Evolutionary conservation across 1,140 invertebrate species (phyloP).

Genomic region (Rhynchophorus ferrugineus): DNA sequence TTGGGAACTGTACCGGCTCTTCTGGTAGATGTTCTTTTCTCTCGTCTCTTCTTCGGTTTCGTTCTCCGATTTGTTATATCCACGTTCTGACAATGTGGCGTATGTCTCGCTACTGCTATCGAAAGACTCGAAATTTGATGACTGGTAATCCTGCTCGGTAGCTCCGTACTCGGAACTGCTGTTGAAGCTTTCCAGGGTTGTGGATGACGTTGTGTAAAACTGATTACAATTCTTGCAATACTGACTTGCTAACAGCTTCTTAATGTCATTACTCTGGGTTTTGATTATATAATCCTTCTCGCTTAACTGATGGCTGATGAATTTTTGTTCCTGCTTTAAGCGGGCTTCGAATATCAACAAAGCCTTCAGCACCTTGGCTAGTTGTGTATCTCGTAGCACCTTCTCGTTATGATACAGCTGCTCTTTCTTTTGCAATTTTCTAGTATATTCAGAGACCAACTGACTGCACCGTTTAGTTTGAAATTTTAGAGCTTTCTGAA

Average conservation of each 20-base stretch:
- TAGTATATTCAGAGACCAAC: conserved; percentile 51
- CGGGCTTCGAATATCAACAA: conserved; percentile 61
- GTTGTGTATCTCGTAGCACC: conserved; percentile 55
- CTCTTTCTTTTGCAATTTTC: conserved; percentile 53
- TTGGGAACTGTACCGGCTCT: conserved; percentile 52
- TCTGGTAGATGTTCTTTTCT: conserved; percentile 50
- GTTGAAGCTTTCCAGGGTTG: conserved; percentile 48
- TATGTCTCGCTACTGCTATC: conserved; percentile 52
- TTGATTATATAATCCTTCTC: conserved; percentile 65
- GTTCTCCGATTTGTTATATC: conserved; percentile 34
- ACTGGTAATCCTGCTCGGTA: conserved; percentile 36
- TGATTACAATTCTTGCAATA: conserved; percentile 54
- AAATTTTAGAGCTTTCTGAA: conserved; percentile 54
- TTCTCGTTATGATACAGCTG: conserved; percentile 52
- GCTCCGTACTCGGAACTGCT: conserved; percentile 50
- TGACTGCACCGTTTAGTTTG: conserved; percentile 53
- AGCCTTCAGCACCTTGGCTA: conserved; percentile 58
- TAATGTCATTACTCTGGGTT: conserved; percentile 61
- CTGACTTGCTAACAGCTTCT: conserved; percentile 44
- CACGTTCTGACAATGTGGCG: conserved; percentile 46
- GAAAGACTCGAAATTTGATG: conserved; percentile 43
- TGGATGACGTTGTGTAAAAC: conserved; percentile 45
- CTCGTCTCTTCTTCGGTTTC: conserved; percentile 44
- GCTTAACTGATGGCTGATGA: conserved; percentile 56
- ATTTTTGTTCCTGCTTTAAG: conserved; percentile 66